Conservation (phyloP, 2,113 vertebrate genomes). For the Dendropsophus ebraccatus region DNA sequence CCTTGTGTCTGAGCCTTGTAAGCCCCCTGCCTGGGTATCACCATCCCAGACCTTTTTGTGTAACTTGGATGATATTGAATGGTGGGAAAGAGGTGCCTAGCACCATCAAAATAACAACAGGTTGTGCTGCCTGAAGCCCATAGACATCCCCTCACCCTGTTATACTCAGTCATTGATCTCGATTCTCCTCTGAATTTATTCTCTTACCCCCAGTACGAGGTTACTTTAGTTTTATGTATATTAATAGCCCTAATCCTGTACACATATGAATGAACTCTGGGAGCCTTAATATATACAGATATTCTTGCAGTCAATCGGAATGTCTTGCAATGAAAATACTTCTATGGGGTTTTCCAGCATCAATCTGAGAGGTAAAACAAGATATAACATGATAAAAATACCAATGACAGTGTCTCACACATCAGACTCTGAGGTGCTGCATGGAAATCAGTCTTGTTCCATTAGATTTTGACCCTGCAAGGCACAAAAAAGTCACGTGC, state of each 20-base stretch:
- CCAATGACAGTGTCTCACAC: conserved; percentile 35
- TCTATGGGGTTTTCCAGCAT: conserved; percentile 54
- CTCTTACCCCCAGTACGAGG: background rate
- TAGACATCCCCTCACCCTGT: background rate
- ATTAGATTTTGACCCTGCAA: too few relatives aligned
- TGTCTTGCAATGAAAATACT: conserved; percentile 47
- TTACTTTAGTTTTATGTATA: background rate
- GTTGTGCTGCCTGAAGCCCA: too few relatives aligned
- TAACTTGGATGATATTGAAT: too few relatives aligned
- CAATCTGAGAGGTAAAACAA: conserved; percentile 35
- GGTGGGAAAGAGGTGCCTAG: too few relatives aligned
- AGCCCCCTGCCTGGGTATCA: too few relatives aligned
- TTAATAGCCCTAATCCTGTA: background rate
- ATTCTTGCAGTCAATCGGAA: conserved; percentile 8
- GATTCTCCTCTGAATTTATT: background rate
- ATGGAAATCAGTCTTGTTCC: background rate
- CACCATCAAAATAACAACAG: too few relatives aligned
- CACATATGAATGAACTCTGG: background rate
- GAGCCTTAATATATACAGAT: background rate
- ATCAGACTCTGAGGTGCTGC: background rate
- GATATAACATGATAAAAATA: conserved; percentile 49
- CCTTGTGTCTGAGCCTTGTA: too few relatives aligned
- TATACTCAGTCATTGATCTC: background rate
- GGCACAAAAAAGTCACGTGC: too few relatives aligned
- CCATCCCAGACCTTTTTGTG: too few relatives aligned